phyloP scores from a whole-genome alignment of 2,797 vertebrate species.

The Eremophila alpestris region DNA sequence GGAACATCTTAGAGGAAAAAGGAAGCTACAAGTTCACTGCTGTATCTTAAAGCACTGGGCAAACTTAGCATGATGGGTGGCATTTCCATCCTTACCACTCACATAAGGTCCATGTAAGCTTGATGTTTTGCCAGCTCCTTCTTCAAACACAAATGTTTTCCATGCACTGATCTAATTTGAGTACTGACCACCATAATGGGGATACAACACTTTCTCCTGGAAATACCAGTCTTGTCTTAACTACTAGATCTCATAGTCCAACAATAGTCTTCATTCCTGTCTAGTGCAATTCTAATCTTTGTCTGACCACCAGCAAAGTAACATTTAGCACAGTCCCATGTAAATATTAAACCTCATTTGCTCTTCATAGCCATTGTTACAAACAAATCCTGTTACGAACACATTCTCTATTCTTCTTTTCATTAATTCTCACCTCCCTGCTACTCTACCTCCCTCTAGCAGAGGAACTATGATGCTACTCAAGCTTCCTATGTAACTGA shows the following conservation, averaged over 20 bases:
- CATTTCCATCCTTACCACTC: neutral
- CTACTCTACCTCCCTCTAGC: neutral
- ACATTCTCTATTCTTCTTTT: neutral
- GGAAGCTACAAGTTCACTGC: neutral
- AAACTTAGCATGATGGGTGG: neutral
- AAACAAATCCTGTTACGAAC: neutral
- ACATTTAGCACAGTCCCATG: neutral
- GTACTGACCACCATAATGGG: neutral
- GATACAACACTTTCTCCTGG: neutral
- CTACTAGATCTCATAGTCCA: neutral
- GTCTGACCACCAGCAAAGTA: neutral
- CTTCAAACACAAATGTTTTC: neutral
- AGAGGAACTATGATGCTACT: neutral
- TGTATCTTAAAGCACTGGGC: neutral
- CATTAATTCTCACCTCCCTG: neutral
- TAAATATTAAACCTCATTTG: neutral
- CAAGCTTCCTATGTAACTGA: fast-evolving
- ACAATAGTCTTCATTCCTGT: neutral
- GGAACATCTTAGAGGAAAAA: neutral
- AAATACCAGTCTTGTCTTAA: neutral
- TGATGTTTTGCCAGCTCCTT: neutral
- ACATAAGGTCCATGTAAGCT: neutral
- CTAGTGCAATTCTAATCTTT: neutral
- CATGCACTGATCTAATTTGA: neutral
- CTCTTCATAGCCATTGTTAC: neutral